Percentiles rank a stretch among this genome's conserved stretches.
phyloP scores from a whole-genome alignment of 2,113 vertebrate species.

The Lamprologus tigripictilis region DNA sequence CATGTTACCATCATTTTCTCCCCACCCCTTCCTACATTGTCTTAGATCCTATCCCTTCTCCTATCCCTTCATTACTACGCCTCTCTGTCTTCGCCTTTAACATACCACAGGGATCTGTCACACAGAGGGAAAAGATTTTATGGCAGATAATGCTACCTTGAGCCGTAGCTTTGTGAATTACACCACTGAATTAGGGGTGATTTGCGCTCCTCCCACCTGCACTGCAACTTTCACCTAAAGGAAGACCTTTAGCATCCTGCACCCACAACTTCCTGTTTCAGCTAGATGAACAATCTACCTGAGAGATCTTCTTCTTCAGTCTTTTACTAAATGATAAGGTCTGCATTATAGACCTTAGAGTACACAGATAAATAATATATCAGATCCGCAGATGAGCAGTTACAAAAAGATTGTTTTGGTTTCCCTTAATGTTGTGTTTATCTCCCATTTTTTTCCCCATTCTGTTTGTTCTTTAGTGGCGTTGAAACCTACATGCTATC shows the following conservation, averaged over 20 bases:
- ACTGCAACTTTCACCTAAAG: background rate
- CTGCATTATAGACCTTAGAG: background rate
- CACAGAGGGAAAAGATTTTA: slow-evolving; percentile 16
- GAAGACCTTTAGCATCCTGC: background rate
- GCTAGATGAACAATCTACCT: background rate
- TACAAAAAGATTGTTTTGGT: background rate
- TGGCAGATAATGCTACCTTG: slow-evolving; percentile 24
- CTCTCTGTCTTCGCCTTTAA: background rate
- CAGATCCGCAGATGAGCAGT: background rate
- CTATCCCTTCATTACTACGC: slow-evolving; percentile 18
- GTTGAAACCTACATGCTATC: background rate
- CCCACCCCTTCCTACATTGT: background rate
- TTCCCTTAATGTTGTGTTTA: background rate
- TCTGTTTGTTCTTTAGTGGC: background rate
- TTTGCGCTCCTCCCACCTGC: slow-evolving; percentile 2
- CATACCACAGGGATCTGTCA: background rate
- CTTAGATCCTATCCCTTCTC: background rate
- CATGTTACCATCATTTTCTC: slow-evolving; percentile 24
- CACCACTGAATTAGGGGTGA: slow-evolving; percentile 28
- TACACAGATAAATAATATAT: background rate
- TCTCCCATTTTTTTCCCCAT: fast-evolving
- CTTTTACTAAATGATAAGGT: background rate
- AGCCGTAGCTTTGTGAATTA: slow-evolving; percentile 35
- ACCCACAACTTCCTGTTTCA: slow-evolving; percentile 4
- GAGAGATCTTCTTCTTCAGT: background rate